Conservation (phyloP, 1,140 invertebrate species). For the Dufourea novaeangliae region DNA sequence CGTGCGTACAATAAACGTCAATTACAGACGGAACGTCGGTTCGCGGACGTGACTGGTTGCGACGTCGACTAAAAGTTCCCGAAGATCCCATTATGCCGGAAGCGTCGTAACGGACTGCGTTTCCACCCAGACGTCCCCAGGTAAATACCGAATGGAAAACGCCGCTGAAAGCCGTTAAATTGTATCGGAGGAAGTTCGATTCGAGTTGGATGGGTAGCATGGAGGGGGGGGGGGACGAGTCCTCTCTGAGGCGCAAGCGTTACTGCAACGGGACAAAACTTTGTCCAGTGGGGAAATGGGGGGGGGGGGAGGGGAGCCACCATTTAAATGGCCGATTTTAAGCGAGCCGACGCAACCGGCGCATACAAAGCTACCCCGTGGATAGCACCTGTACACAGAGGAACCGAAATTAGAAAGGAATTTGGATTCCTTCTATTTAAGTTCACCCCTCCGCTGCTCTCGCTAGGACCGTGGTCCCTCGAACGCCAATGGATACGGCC, state of each 20-base stretch:
- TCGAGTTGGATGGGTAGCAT: constrained; percentile 21
- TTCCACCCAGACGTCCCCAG: constrained; percentile 33
- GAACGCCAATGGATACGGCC: background rate
- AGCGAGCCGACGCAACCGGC: constrained; percentile 25
- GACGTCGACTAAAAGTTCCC: constrained; percentile 23
- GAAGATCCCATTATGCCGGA: constrained; percentile 60
- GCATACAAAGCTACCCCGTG: constrained; percentile 19
- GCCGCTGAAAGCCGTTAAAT: constrained; percentile 70
- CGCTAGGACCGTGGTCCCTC: background rate
- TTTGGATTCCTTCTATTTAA: constrained; percentile 37
- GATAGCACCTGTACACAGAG: constrained; percentile 10
- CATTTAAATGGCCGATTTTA: constrained; percentile 76
- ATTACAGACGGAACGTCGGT: constrained; percentile 39
- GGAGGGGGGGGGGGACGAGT: background rate
- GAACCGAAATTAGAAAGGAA: constrained; percentile 45
- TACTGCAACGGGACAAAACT: constrained; percentile 66
- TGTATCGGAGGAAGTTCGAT: constrained; percentile 70
- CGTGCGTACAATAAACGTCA: constrained; percentile 47
- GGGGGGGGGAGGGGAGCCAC: constrained; percentile 67
- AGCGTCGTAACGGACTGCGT: constrained; percentile 20
- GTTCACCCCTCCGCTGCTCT: constrained; percentile 2
- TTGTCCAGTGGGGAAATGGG: constrained; percentile 43
- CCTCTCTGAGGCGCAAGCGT: constrained; percentile 6
- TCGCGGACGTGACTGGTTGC: constrained; percentile 36
- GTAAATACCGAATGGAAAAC: constrained; percentile 64